Evolutionary conservation across 2,888 invertebrate species (phyloP), one percentile per base, ranked within the genome.

Genomic region (Cephus runcator): DNA sequence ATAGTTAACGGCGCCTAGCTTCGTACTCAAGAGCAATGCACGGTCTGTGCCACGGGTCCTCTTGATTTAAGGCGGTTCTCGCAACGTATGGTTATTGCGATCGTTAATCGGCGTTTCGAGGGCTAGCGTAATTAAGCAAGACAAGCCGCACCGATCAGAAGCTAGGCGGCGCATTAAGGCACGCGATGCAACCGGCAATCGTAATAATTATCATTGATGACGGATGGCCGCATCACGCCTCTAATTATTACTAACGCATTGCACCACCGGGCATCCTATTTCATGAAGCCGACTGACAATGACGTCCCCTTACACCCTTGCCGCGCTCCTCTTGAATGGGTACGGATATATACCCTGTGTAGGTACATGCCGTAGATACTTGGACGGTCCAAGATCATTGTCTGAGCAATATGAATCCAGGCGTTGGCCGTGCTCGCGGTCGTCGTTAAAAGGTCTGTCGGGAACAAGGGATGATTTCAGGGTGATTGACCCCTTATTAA

Each of bases 191-290:
- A 74, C 81, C 82, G 81, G 83, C 86, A 86, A 87, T 87, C 85
- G 85, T 87, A 85, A 87, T 87, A 87, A 87, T 87, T 86, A 87
- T 87, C 87, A 83, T 83, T 83, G 83, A 87, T 87, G 87, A 87
- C 85, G 84, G 85, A 87, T 87, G 85, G 87, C 82, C 81, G 81
- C 82, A 86, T 85, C 85, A 83, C 81, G 77, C 80, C 80, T 82
- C 85, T 85, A 87, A 87, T 86, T 87, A 87, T 85, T 83, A 81
- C 80, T 34, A 34, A 71, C 71, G 71, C 71, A 31, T 23, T 56
- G 23, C 56, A 56, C 56, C 56, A 56, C 23, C 56, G 23, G 23
- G 56, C 56, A 56, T 23, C 56, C 56, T 56, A 56, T 23, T 23
- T 56, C 56, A 56, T 23, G 9, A 56, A 56, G 9, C 23, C 23